A percentile compares a stretch with the other conserved stretches of the same genome.
phyloP scores from a whole-genome alignment of 2,113 vertebrate species.

The Hemicordylus capensis region DNA sequence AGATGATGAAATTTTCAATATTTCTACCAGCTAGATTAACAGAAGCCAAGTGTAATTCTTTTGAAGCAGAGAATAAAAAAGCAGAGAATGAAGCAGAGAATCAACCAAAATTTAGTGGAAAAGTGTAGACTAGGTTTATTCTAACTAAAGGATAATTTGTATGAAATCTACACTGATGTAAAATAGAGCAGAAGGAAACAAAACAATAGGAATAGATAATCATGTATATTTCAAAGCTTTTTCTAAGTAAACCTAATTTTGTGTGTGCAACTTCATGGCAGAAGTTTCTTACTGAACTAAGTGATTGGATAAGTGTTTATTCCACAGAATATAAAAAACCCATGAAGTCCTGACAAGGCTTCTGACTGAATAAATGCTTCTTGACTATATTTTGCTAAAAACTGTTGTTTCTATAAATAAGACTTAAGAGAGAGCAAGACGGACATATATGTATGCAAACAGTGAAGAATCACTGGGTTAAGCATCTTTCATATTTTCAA shows the following conservation, averaged over 20 bases:
- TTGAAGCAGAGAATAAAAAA: neutral
- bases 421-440: neutral
- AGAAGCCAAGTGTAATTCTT: neutral
- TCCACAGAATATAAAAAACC: neutral
- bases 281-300: neutral
- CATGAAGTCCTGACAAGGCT: too few relatives aligned
- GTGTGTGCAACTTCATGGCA: neutral
- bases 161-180: too few relatives aligned
- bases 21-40: neutral
- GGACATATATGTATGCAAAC: neutral
- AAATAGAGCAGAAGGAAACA: neutral
- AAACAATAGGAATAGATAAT: neutral
- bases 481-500: too few relatives aligned
- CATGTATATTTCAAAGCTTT: neutral
- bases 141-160: too few relatives aligned
- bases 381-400: neutral
- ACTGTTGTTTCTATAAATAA: neutral
- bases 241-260: neutral
- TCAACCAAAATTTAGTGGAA: too few relatives aligned
- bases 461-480: neutral
- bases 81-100: neutral
- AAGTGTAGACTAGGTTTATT: too few relatives aligned
- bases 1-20: neutral
- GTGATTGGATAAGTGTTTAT: neutral
- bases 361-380: neutral